These are phyloP conservation scores for Ganaspis brasiliensis DNA, from an alignment of 2,888 invertebrate genomes.

Conservation along the genomic window DNA sequence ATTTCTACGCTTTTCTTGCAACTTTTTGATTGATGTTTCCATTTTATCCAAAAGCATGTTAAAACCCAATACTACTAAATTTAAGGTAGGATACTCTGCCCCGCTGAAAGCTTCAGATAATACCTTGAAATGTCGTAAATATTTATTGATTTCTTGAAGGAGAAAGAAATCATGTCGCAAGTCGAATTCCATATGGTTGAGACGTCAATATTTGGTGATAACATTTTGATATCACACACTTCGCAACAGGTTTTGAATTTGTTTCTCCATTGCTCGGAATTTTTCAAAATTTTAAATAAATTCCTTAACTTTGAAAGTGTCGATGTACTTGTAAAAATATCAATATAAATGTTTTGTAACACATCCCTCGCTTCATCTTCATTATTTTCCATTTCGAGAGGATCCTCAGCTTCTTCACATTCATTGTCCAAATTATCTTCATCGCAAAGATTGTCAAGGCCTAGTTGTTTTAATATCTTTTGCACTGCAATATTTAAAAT, in stretches of 20 bases:
- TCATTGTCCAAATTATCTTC: background rate
- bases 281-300: background rate
- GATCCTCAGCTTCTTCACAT: background rate
- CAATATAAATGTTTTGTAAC: background rate
- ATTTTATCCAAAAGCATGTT: too few relatives aligned
- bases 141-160: conserved; percentile 48
- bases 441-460: background rate
- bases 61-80: conserved; percentile 53
- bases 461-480: background rate
- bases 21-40: conserved; percentile 41
- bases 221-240: background rate
- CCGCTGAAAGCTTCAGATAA: conserved; percentile 50
- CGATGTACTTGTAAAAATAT: background rate
- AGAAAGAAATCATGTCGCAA: conserved; percentile 5
- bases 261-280: background rate
- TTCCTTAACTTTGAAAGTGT: background rate
- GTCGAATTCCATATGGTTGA: background rate
- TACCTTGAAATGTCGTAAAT: conserved; percentile 38
- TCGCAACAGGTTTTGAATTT: too few relatives aligned
- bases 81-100: too few relatives aligned
- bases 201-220: background rate
- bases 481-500: too few relatives aligned
- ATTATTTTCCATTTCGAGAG: background rate
- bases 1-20: conserved; percentile 45
- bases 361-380: background rate